Evolutionary conservation across 2,797 vertebrate species (phyloP).

Genomic region (Hemitrygon akajei): DNA sequence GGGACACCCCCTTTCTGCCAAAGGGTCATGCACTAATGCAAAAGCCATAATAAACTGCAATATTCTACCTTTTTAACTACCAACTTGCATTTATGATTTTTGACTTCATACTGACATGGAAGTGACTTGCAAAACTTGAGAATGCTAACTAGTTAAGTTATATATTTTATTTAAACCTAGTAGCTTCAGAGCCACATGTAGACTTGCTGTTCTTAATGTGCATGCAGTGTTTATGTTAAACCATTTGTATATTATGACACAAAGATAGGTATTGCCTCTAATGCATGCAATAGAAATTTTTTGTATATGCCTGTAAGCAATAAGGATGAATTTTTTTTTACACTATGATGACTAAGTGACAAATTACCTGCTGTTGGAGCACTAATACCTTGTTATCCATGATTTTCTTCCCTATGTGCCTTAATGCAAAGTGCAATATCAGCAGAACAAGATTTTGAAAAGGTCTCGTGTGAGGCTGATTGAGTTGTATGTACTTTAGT

Average conservation of each 20-base stretch:
- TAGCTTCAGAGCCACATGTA: slow-evolving; percentile 54
- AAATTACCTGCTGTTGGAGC: slow-evolving; percentile 43
- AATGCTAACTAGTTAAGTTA: slow-evolving; percentile 58
- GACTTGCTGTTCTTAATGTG: slow-evolving; percentile 56
- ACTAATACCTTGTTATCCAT: slow-evolving; percentile 34
- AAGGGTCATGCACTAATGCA: slow-evolving; percentile 42
- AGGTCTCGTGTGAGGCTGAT: slow-evolving; percentile 50
- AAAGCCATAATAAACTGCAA: slow-evolving; percentile 47
- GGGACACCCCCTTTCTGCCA: slow-evolving; percentile 25
- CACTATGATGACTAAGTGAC: slow-evolving; percentile 41
- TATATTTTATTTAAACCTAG: slow-evolving; percentile 58
- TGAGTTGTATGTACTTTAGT: slow-evolving; percentile 43
- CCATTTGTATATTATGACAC: slow-evolving; percentile 55
- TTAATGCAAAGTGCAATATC: slow-evolving; percentile 59
- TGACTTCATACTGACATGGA: slow-evolving; percentile 37
- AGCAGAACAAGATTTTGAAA: slow-evolving; percentile 45
- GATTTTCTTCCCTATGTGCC: slow-evolving; percentile 45
- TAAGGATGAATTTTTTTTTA: slow-evolving; percentile 41
- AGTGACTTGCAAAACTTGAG: slow-evolving; percentile 40
- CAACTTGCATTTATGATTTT: slow-evolving; percentile 40
- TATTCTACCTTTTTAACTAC: slow-evolving; percentile 45
- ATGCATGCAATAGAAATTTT: slow-evolving; percentile 50
- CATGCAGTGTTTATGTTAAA: slow-evolving; percentile 58
- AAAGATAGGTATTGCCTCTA: slow-evolving; percentile 47
- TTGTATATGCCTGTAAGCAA: slow-evolving; percentile 47